These are phyloP conservation scores for Cryptus viduatorius DNA, from an alignment of 2,888 invertebrate genomes.

Conservation along the genomic window DNA sequence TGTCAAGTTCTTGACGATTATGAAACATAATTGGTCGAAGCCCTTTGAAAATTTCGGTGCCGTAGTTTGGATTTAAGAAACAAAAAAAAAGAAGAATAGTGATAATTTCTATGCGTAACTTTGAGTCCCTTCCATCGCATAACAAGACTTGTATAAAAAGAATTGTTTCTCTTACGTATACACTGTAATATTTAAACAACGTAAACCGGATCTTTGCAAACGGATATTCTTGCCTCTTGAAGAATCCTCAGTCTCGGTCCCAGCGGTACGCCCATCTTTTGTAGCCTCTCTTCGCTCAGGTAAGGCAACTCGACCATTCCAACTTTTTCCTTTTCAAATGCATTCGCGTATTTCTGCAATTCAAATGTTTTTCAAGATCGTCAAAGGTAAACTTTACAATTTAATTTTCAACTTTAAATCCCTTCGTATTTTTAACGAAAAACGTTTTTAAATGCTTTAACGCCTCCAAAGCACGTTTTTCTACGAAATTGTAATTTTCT, in stretches of 20 bases:
- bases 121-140: not conserved
- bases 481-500: no score
- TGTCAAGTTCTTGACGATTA: no score
- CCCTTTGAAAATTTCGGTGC: no score
- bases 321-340: slow-evolving; percentile 94
- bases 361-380: not conserved
- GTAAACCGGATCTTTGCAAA: slow-evolving; percentile 87
- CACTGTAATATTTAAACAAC: slow-evolving; percentile 80
- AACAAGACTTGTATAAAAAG: not conserved
- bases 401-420: no score
- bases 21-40: no score
- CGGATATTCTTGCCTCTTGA: slow-evolving; percentile 92
- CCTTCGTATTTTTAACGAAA: no score
- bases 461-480: no score
- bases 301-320: slow-evolving; percentile 97
- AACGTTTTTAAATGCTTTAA: no score
- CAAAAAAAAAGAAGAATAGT: no score
- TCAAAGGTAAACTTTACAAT: no score
- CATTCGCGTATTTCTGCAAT: slow-evolving; percentile 92
- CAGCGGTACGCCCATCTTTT: slow-evolving; percentile 95
- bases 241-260: slow-evolving; percentile 95
- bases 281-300: slow-evolving; percentile 94
- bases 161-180: not conserved
- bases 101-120: not conserved
- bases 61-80: no score